Percentiles rank a stretch among this genome's conserved stretches.
These are phyloP conservation scores for Cyanocitta stelleri DNA, from an alignment of 2,113 vertebrate species.

Conservation along the genomic window DNA sequence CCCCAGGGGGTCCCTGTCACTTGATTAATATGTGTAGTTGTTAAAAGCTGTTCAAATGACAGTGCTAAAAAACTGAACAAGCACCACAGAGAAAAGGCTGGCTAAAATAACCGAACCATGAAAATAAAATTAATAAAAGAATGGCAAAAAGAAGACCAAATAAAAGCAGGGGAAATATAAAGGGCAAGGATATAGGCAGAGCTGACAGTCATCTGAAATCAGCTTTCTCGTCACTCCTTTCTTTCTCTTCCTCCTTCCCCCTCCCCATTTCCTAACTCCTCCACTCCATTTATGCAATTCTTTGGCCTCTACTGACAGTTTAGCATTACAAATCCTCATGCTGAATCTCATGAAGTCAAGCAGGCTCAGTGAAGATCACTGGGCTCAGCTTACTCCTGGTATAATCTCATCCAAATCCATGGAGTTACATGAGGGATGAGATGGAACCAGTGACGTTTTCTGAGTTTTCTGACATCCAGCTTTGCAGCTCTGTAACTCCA, in stretches of 20 bases:
- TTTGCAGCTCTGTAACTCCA: conserved; percentile 26
- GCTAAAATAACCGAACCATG: background rate
- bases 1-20: background rate
- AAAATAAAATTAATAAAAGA: background rate
- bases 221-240: background rate
- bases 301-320: background rate
- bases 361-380: background rate
- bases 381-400: background rate
- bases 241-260: background rate
- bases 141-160: background rate
- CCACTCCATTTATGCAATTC: background rate
- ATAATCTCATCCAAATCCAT: conserved; percentile 14
- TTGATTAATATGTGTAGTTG: background rate
- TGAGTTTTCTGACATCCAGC: conserved; percentile 7
- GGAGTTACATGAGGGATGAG: background rate
- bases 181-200: background rate
- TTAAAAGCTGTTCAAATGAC: conserved; percentile 6
- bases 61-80: background rate
- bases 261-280: background rate
- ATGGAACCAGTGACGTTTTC: background rate
- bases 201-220: background rate
- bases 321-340: background rate
- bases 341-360: background rate
- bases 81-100: background rate
- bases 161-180: background rate